These are phyloP conservation scores for Pelobates cultripes DNA, from an alignment of 2,797 vertebrate genomes.

Conservation along the genomic window DNA sequence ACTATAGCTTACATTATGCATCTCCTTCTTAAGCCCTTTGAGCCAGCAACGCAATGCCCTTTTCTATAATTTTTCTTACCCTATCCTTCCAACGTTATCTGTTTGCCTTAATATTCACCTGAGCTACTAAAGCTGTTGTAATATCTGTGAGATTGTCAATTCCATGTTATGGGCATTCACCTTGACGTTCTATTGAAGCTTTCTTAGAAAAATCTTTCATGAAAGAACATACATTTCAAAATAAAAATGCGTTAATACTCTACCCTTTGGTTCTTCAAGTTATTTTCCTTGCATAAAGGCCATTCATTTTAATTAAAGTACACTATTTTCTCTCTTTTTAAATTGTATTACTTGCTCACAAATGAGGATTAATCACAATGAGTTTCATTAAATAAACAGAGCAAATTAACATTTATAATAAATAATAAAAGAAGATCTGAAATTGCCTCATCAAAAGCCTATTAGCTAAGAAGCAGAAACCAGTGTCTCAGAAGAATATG, in stretches of 20 bases:
- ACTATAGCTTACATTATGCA: too few species aligned
- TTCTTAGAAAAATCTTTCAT: too few species aligned
- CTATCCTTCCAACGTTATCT: too few species aligned
- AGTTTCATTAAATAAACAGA: conserved; percentile 72
- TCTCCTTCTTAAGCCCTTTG: too few species aligned
- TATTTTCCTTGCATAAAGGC: conserved; percentile 62
- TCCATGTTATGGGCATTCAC: too few species aligned
- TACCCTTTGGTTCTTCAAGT: conserved; percentile 61
- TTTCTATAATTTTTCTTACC: too few species aligned
- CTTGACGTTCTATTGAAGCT: too few species aligned
- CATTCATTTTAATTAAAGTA: conserved; percentile 74
- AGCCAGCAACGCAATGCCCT: too few species aligned
- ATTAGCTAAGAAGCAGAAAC: conserved; percentile 28
- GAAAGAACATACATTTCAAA: background rate
- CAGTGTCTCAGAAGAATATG: background rate
- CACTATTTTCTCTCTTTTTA: conserved; percentile 58
- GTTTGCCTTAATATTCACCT: too few species aligned
- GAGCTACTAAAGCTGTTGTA: too few species aligned
- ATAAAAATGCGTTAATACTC: conserved; percentile 56
- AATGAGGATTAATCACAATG: conserved; percentile 66
- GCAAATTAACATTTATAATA: conserved; percentile 66
- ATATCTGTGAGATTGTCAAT: too few species aligned
- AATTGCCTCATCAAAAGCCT: conserved; percentile 53
- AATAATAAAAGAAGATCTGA: conserved; percentile 55
- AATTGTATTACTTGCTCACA: conserved; percentile 59